These are phyloP conservation scores for Crossaster papposus DNA, from an alignment of 53 echinoderm and acorn worm genomes.

Conservation along the genomic window DNA sequence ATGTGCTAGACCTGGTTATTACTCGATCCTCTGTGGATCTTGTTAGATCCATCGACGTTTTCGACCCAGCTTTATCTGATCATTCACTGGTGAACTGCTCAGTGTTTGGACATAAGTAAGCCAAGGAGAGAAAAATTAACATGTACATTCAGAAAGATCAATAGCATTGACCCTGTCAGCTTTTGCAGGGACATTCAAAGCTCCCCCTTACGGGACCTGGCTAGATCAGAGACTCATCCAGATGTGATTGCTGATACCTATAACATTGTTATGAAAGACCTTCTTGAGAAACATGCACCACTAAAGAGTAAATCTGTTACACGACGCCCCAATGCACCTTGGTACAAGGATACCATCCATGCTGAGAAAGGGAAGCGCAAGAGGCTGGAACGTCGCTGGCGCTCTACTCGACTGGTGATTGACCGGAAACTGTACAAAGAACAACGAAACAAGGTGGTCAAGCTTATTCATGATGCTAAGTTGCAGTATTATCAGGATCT, in stretches of 20 bases:
- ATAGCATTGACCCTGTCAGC: neutral
- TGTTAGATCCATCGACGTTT: neutral
- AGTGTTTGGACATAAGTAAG: too few species aligned
- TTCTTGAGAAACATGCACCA: conserved; percentile 51
- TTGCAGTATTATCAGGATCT: too few species aligned
- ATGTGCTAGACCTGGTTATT: conserved; percentile 5
- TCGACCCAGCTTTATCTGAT: neutral
- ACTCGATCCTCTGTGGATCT: neutral
- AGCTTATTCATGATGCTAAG: too few species aligned
- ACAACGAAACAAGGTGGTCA: too few species aligned
- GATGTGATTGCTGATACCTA: neutral
- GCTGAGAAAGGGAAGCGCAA: conserved; percentile 5
- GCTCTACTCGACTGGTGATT: neutral
- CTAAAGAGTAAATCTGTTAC: conserved; percentile 1
- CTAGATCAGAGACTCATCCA: neutral
- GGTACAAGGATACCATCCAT: conserved; percentile 8
- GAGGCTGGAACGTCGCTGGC: conserved; percentile 9
- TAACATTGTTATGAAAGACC: neutral
- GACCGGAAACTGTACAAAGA: neutral
- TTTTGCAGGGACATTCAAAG: neutral
- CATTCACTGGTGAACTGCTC: neutral
- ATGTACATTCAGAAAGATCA: neutral
- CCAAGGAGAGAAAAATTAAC: neutral
- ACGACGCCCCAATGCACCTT: conserved; percentile 31
- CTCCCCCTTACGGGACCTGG: neutral